phyloP scores from a whole-genome alignment of 2,113 vertebrate genomes.

The human (Homo sapiens) region DNA sequence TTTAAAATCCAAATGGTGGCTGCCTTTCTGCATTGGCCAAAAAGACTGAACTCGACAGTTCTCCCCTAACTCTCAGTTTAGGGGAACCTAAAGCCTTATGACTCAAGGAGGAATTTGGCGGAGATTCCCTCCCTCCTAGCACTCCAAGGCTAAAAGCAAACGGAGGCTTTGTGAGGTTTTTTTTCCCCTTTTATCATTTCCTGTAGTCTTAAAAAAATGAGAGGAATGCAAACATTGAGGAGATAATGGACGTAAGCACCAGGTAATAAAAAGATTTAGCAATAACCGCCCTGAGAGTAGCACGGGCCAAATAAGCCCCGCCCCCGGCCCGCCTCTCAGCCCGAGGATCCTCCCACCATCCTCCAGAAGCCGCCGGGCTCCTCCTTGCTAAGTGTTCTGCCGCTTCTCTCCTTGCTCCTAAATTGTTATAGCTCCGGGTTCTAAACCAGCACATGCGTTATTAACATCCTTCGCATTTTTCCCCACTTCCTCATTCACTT shows the following conservation, averaged over 20 bases:
- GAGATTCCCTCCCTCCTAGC: background rate
- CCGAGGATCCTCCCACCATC: background rate
- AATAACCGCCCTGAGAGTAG: background rate
- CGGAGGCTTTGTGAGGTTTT: background rate
- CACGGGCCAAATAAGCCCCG: background rate
- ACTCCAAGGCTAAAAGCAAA: slow-evolving; percentile 29
- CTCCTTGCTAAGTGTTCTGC: background rate
- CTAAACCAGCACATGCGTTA: background rate
- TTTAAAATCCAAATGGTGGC: background rate
- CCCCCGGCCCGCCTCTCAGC: background rate
- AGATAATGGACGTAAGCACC: slow-evolving; percentile 5
- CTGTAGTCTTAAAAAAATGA: slow-evolving; percentile 65
- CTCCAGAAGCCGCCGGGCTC: background rate
- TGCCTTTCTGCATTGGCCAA: background rate
- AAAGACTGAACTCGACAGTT: background rate
- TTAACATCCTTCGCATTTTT: background rate
- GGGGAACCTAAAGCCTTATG: background rate
- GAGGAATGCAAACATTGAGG: slow-evolving; percentile 62
- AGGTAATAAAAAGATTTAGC: slow-evolving; percentile 69
- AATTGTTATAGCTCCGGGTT: background rate
- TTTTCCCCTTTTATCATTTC: slow-evolving; percentile 39
- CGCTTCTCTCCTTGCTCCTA: background rate
- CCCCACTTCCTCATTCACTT: background rate
- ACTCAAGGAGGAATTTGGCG: slow-evolving; percentile 31
- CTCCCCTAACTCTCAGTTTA: background rate